phyloP scores from a whole-genome alignment of 1,140 invertebrate species.

The Lordiphosa collinella region DNA sequence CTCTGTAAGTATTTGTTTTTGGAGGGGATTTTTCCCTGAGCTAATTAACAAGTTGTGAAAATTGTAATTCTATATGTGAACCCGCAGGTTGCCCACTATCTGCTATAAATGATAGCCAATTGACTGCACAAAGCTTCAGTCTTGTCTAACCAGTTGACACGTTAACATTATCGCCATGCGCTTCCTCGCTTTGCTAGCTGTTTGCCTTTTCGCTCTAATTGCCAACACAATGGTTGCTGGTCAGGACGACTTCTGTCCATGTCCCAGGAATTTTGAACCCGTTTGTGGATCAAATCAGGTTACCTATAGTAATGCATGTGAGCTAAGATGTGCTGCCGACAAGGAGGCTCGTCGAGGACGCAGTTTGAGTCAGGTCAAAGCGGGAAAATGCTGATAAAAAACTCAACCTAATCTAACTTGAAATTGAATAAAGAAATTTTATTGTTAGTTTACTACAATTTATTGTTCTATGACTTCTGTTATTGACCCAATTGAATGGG shows the following conservation, averaged over 20 bases:
- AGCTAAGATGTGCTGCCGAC: slow-evolving; percentile 36
- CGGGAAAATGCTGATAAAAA: slow-evolving; percentile 37
- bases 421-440: slow-evolving; percentile 8
- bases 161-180: slow-evolving; percentile 40
- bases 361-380: slow-evolving; percentile 15
- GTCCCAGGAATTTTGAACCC: slow-evolving; percentile 37
- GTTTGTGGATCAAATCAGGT: slow-evolving; percentile 55
- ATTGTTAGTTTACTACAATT: slow-evolving; percentile 4
- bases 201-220: slow-evolving; percentile 34
- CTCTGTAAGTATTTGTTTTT: not conserved
- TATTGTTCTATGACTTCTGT: not conserved
- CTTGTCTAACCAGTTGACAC: slow-evolving; percentile 21
- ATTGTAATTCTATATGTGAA: not conserved
- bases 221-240: slow-evolving; percentile 3
- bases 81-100: slow-evolving; percentile 1
- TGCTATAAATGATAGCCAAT: slow-evolving; percentile 44
- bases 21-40: not conserved
- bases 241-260: slow-evolving; percentile 27
- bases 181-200: slow-evolving; percentile 32
- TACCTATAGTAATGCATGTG: slow-evolving; percentile 60
- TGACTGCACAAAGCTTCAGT: slow-evolving; percentile 34
- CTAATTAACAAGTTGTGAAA: not conserved
- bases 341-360: slow-evolving; percentile 22
- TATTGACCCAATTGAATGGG: slow-evolving; percentile 37
- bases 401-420: not conserved